Evolutionary conservation across 2,113 vertebrate genomes (phyloP).

Genomic region (Cynoglossus semilaevis): DNA sequence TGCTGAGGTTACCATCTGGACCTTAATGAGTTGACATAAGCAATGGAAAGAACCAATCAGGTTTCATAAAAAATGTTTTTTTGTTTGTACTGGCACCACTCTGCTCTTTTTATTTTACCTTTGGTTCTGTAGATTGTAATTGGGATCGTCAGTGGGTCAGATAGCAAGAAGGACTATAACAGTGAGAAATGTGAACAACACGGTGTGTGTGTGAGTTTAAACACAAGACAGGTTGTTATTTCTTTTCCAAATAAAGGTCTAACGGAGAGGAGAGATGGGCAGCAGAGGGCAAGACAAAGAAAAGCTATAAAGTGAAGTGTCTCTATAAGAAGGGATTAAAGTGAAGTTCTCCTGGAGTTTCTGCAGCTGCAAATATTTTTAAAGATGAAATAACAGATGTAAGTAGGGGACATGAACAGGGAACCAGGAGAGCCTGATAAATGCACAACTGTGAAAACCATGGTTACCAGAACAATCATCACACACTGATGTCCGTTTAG

Average conservation of each 20-base stretch:
- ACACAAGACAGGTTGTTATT: constrained; percentile 55
- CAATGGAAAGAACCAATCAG: constrained; percentile 62
- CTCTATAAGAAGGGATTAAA: constrained; percentile 7
- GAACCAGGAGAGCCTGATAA: constrained; percentile 15
- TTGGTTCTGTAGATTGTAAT: constrained; percentile 30
- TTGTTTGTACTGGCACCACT: constrained; percentile 38
- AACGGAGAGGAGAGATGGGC: constrained; percentile 41
- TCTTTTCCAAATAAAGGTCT: constrained; percentile 51
- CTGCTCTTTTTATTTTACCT: constrained; percentile 12
- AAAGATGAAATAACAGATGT: constrained; percentile 17
- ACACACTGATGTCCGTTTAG: constrained; percentile 19
- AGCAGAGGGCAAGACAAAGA: constrained; percentile 41
- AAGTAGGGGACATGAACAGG: constrained; percentile 15
- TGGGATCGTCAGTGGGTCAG: constrained; percentile 49
- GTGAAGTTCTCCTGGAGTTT: constrained; percentile 13
- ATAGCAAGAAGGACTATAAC: constrained; percentile 39
- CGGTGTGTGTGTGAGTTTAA: constrained; percentile 36
- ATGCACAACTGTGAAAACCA: constrained; percentile 31
- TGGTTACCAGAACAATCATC: constrained; percentile 30
- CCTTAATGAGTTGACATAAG: constrained; percentile 56
- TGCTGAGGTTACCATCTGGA: constrained; percentile 57
- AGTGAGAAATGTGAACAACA: constrained; percentile 27
- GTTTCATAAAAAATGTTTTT: constrained; percentile 45
- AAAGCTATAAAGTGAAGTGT: constrained; percentile 18
- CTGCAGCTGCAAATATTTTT: background rate